phyloP scores from a whole-genome alignment of 2,113 vertebrate species.

The Pimephales promelas region DNA sequence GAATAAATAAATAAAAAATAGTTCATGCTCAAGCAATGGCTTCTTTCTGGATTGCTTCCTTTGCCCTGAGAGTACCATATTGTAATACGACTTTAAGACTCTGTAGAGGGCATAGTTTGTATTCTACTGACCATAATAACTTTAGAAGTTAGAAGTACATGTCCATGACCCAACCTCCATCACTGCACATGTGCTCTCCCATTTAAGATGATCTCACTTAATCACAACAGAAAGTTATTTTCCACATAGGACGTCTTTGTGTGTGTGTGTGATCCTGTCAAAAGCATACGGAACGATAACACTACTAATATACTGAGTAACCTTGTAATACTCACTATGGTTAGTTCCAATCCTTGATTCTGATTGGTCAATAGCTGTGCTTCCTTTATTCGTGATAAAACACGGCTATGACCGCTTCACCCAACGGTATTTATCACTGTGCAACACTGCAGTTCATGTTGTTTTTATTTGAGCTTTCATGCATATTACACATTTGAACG shows the following conservation, averaged over 20 bases:
- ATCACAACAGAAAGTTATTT: neutral
- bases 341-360: no score
- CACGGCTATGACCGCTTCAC: no score
- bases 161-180: constrained; percentile 12
- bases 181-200: constrained; percentile 32
- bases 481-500: no score
- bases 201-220: neutral
- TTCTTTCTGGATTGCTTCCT: neutral
- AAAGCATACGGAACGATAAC: neutral
- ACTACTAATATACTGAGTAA: neutral
- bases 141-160: constrained; percentile 2
- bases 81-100: constrained; percentile 11
- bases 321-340: neutral
- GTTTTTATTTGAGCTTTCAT: no score
- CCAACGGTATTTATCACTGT: no score
- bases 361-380: no score
- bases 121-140: constrained; percentile 35
- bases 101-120: constrained; percentile 23
- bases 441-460: no score
- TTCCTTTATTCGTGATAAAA: no score
- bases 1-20: neutral
- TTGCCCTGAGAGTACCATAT: constrained; percentile 22
- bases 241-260: neutral
- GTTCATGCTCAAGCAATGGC: constrained; percentile 1
- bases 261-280: neutral